A percentile compares a stretch with the other conserved stretches of the same genome.
Conservation (phyloP, 1,140 invertebrate genomes). For the Nasonia giraulti region DNA sequence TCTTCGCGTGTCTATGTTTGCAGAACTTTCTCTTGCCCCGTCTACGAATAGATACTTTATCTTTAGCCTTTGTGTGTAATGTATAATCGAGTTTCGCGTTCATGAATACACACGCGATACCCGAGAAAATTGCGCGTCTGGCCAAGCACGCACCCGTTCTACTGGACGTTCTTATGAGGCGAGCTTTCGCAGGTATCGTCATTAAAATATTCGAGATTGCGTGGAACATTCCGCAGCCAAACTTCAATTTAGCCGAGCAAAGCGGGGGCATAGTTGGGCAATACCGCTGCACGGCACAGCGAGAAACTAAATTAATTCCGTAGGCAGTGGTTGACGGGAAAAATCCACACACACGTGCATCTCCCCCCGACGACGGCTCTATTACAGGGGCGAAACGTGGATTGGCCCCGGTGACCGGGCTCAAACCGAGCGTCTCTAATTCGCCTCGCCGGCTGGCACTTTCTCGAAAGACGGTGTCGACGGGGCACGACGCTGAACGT, state of each 20-base stretch:
- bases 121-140: neutral
- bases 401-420: neutral
- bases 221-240: neutral
- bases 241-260: no score
- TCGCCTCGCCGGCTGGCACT: neutral
- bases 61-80: neutral
- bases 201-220: neutral
- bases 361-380: neutral
- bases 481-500: neutral
- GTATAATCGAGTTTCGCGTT: neutral
- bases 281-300: neutral
- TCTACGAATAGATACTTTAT: neutral
- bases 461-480: neutral
- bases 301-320: neutral
- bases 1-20: neutral
- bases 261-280: neutral
- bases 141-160: neutral
- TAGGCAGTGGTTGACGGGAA: neutral
- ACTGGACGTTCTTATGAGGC: neutral
- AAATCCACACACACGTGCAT: neutral
- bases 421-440: slow-evolving; percentile 30
- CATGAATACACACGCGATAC: neutral
- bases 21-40: neutral
- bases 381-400: no score
- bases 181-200: neutral